Evolutionary conservation across 1,140 invertebrate species (phyloP), one percentile per base, ranked within the genome.

Genomic region (Diploscapter pachys): DNA sequence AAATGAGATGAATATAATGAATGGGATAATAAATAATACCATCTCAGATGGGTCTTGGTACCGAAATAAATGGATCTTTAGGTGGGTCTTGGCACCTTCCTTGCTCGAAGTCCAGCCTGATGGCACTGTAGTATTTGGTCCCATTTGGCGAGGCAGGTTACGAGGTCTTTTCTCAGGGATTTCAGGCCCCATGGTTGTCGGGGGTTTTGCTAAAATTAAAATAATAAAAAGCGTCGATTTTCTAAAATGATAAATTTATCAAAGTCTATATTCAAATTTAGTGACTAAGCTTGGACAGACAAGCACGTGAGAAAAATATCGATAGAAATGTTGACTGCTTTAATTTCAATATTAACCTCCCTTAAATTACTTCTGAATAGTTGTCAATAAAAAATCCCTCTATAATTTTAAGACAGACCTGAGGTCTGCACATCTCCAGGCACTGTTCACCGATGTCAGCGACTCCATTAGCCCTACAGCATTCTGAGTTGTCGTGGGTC

Each of bases 81-180:
- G 31, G 63, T 76, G 11, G 63, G 61, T 54, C 75, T 69, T 50
- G 75, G 75, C 11, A 76, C 75, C 70, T 84, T 84, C 61, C 83
- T 72, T 8, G 83, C 83, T 52, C 83, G 81, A 59, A 84, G 82
- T 54, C 83, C 83, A 8, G 80, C 75, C 59, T 86, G 84, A 74
- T 84, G 84, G 53, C 83, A 84, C 50, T 80, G 75, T 82, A 84
- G 73, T 54, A 81, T 77, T 72, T 84, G 83, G 72, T 84, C 83
- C 83, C 83, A 84, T 72, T 86, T 86, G 13, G 83, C 82, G 4
- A 84, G 73, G 68, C 83, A 84, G 57, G 81, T 78, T 51, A 84
- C 83, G 5, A 86, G 63, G 63, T 86, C 84, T 68, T 83, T 84
- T 49, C 82, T 67, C 4, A 84, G 77, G 4, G 82, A 86, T 69